Base-by-base conservation (phyloP, 2,888 invertebrate genomes). In the Cacoxenus indagator region DNA sequence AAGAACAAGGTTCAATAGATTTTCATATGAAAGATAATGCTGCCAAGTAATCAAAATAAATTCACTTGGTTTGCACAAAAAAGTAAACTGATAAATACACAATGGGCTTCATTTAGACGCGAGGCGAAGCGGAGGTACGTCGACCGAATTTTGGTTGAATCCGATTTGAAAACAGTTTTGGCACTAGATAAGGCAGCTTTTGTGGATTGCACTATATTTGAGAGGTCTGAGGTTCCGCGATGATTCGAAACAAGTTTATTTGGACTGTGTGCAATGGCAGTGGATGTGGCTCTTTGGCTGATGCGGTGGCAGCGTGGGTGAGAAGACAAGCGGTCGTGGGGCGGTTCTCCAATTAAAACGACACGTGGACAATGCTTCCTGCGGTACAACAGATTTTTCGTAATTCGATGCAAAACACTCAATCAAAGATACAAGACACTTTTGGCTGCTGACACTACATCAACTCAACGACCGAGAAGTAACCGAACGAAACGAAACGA, bases 121-220 rank as follows among this genome's bases (percentile, higher is more conserved):
- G 37, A 31, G 17, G 2, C 59, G 22, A 62, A 6, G 45, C 24
- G 45, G 43, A 62, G 61, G 61, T 62, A 62, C 61, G 26, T 24
- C 26, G 26, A 19, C 29, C 31, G 37, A 62, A 14, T 24, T 43
- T 26, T 45, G 37, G 45, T 62, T 43, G 59, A 37, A 61, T 61
- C 37, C 37, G 22, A 61, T 37, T 29, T 45, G 54, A 48, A 68
- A 26, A 72, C 46, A 54, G 59, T 73, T 72, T 81, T 81, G 80
- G 80, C 82, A 81, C 80, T 78, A 72, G 69, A 69, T 81, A 81
- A 81, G 80, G 80, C 80, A 81, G 77, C 77, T 75, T 70, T 68
- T 46, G 37, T 37, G 24, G 43, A 29, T 57, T 54, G 54, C 54
- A 54, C 57, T 57, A 29, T n/a, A 24, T 4, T 9, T 62, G 11